Evolutionary conservation across 2,888 invertebrate species (phyloP).

Genomic region (Idaea aversata): DNA sequence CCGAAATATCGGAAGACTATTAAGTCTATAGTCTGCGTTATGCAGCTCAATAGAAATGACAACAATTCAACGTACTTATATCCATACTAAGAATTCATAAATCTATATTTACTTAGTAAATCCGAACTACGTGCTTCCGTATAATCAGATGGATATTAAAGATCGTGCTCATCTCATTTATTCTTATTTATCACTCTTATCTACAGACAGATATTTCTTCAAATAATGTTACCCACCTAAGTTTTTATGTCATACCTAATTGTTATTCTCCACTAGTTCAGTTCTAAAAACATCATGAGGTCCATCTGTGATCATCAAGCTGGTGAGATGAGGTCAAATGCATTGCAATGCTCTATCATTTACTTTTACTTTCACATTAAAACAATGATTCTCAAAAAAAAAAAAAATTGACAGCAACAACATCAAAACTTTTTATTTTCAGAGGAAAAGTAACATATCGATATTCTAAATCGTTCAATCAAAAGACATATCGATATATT

Average conservation of each 20-base stretch:
- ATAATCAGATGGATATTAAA: slow-evolving; percentile 70
- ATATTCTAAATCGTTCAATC: background rate
- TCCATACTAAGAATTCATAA: slow-evolving; percentile 42
- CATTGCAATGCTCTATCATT: too few species aligned
- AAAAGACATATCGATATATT: background rate
- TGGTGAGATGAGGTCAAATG: too few species aligned
- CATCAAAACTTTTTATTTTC: background rate
- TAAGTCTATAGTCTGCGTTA: too few species aligned
- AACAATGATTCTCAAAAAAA: too few species aligned
- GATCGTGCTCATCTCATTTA: slow-evolving; percentile 58
- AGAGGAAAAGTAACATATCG: background rate
- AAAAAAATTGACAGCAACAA: background rate
- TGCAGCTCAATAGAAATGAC: too few species aligned
- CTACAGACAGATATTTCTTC: background rate
- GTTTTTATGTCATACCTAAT: background rate
- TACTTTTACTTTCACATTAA: too few species aligned
- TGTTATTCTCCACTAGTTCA: background rate
- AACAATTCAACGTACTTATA: slow-evolving; percentile 8
- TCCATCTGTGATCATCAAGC: too few species aligned
- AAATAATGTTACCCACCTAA: background rate
- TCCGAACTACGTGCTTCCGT: slow-evolving; percentile 71
- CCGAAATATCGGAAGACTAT: too few species aligned
- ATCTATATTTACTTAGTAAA: slow-evolving; percentile 47
- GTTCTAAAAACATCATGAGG: too few species aligned
- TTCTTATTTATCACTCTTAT: slow-evolving; percentile 24